These are phyloP conservation scores for Gymnoscopelus microlampas DNA, from an alignment of 2,797 vertebrate species.

Conservation along the genomic window DNA sequence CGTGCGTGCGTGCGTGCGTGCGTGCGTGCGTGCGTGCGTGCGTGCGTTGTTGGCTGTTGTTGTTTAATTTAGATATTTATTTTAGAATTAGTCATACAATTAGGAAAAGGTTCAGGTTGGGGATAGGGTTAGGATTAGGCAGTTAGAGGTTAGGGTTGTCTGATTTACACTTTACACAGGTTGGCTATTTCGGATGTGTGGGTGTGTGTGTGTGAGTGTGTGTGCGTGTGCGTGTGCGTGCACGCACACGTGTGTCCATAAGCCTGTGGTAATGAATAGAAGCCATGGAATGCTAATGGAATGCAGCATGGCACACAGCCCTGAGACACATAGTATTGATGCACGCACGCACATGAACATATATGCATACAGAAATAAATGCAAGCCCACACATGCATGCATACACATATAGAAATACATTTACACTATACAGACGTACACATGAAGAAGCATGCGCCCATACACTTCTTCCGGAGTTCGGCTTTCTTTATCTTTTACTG, in stretches of 20 bases:
- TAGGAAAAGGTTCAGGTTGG: too few relatives aligned
- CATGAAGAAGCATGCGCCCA: not conserved
- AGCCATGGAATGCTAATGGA: constrained; percentile 53
- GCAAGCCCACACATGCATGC: not conserved
- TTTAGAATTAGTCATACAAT: too few relatives aligned
- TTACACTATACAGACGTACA: not conserved
- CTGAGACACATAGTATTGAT: not conserved
- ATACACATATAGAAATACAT: not conserved
- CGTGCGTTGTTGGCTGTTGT: too few relatives aligned
- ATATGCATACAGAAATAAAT: not conserved
- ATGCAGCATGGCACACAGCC: constrained; percentile 32
- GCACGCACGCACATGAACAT: not conserved
- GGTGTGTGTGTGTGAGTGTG: not conserved
- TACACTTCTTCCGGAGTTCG: not conserved
- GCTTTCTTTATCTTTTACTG: constrained; percentile 24
- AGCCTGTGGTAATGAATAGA: constrained; percentile 61
- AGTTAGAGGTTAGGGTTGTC: too few relatives aligned
- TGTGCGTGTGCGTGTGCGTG: not conserved
- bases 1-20: too few relatives aligned
- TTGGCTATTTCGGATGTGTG: not conserved
- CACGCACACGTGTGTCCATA: not conserved
- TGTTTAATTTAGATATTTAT: too few relatives aligned
- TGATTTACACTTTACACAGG: too few relatives aligned
- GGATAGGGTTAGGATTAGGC: too few relatives aligned
- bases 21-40: too few relatives aligned